These are phyloP conservation scores for Drosophila funebris DNA, from an alignment of 1,140 invertebrate species.

Conservation along the genomic window DNA sequence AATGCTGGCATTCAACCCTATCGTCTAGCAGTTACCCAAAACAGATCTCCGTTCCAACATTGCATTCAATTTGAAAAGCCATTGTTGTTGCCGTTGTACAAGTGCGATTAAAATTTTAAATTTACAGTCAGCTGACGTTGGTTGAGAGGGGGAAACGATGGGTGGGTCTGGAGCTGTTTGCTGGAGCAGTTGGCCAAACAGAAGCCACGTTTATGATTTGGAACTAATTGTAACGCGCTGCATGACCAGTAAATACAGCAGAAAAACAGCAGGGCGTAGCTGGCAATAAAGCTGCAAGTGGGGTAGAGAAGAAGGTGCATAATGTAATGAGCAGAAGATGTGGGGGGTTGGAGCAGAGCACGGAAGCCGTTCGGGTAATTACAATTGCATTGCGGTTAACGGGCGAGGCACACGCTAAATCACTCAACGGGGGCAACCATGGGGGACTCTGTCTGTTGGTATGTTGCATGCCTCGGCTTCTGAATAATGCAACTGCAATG, in stretches of 20 bases:
- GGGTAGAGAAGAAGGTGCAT: neutral
- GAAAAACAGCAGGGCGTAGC: slow-evolving; percentile 30
- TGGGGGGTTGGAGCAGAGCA: slow-evolving; percentile 14
- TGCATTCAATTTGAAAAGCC: slow-evolving; percentile 53
- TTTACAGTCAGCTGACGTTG: slow-evolving; percentile 44
- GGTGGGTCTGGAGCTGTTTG: neutral
- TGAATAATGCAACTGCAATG: slow-evolving; percentile 61
- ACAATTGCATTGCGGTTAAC: slow-evolving; percentile 81
- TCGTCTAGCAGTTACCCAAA: neutral
- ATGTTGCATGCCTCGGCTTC: slow-evolving; percentile 43
- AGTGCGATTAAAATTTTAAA: slow-evolving; percentile 78
- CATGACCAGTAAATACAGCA: slow-evolving; percentile 60
- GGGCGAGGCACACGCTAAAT: slow-evolving; percentile 74
- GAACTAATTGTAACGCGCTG: slow-evolving; percentile 72
- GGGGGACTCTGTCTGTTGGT: slow-evolving; percentile 1
- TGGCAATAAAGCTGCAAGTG: neutral
- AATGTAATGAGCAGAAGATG: neutral
- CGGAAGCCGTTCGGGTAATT: slow-evolving; percentile 78
- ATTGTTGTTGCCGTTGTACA: slow-evolving; percentile 40
- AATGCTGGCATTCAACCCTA: slow-evolving; percentile 3
- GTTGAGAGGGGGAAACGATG: neutral
- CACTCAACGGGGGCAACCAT: slow-evolving; percentile 48
- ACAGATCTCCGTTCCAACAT: neutral
- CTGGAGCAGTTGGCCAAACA: slow-evolving; percentile 47
- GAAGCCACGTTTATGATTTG: slow-evolving; percentile 79